Evolutionary conservation across 2,113 vertebrate genomes (phyloP).

Genomic region (Paratilapia polleni): DNA sequence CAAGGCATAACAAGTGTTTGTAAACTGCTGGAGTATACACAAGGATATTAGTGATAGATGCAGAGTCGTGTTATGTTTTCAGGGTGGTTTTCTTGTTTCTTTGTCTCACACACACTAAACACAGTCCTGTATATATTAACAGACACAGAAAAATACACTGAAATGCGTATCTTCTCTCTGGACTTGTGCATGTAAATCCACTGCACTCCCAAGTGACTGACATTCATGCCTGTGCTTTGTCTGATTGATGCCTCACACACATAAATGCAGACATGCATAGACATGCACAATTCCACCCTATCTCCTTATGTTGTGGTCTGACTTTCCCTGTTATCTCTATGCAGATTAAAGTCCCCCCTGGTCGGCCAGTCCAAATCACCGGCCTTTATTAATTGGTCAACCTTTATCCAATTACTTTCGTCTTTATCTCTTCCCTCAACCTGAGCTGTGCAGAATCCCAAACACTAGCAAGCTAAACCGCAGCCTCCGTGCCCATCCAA

Average conservation of each 20-base stretch:
- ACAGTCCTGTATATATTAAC: conserved; percentile 12
- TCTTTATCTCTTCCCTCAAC: conserved; percentile 64
- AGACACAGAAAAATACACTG: conserved; percentile 3
- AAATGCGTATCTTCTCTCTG: conserved; percentile 28
- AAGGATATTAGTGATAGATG: conserved; percentile 32
- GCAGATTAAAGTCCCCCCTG: conserved; percentile 54
- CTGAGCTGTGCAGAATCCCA: conserved; percentile 44
- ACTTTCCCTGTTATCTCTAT: conserved; percentile 50
- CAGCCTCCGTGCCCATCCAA: conserved; percentile 30
- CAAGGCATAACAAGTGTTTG: conserved; percentile 71
- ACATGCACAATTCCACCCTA: neutral
- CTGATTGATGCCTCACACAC: conserved; percentile 28
- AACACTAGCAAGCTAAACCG: conserved; percentile 37
- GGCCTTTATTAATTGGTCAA: conserved; percentile 77
- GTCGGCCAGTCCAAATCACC: conserved; percentile 44
- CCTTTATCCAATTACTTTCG: conserved; percentile 76
- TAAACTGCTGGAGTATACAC: conserved; percentile 44
- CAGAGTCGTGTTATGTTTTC: conserved; percentile 7
- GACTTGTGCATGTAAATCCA: conserved; percentile 58
- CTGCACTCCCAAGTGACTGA: conserved; percentile 53
- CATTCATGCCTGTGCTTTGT: conserved; percentile 48
- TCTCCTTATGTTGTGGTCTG: conserved; percentile 43
- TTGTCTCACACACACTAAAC: neutral
- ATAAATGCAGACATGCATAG: conserved; percentile 3
- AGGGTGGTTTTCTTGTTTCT: neutral